Conservation (phyloP, 1,140 invertebrate species). For the Lordiphosa collinella region DNA sequence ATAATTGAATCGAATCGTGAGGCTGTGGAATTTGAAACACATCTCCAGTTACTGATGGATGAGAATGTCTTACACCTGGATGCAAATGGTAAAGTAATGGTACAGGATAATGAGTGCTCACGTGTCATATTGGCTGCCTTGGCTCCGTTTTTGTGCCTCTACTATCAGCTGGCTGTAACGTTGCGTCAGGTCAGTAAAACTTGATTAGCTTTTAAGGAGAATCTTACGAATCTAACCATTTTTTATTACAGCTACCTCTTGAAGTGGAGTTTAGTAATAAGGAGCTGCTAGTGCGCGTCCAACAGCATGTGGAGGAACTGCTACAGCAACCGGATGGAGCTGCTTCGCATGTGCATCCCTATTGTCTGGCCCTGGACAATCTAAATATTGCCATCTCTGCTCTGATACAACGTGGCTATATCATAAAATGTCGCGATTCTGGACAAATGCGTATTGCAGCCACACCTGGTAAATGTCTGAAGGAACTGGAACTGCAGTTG, state of each 20-base stretch:
- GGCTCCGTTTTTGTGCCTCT: constrained; percentile 69
- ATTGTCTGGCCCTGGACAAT: constrained; percentile 82
- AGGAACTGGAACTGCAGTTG: constrained; percentile 50
- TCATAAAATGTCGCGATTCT: constrained; percentile 46
- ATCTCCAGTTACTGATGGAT: constrained; percentile 45
- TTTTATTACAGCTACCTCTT: constrained; percentile 51
- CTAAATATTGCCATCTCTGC: constrained; percentile 75
- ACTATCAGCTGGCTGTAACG: constrained; percentile 67
- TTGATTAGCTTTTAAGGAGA: no score
- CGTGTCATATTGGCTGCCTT: constrained; percentile 61
- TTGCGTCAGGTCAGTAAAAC: constrained; percentile 49
- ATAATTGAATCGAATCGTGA: constrained; percentile 77
- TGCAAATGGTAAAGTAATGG: constrained; percentile 34
- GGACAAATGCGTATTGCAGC: constrained; percentile 44
- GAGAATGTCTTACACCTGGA: constrained; percentile 45
- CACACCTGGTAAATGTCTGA: constrained; percentile 43
- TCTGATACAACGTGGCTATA: constrained; percentile 58
- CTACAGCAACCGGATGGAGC: constrained; percentile 58
- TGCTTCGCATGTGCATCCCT: constrained; percentile 81
- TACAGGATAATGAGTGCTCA: constrained; percentile 58
- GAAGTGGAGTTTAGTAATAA: constrained; percentile 79
- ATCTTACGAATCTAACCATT: no score
- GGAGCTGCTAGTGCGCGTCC: constrained; percentile 79
- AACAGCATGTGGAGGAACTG: constrained; percentile 80
- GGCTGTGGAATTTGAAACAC: constrained; percentile 62